These are phyloP conservation scores for Myrmecobius fasciatus DNA, from an alignment of 2,113 vertebrate genomes.

Conservation along the genomic window DNA sequence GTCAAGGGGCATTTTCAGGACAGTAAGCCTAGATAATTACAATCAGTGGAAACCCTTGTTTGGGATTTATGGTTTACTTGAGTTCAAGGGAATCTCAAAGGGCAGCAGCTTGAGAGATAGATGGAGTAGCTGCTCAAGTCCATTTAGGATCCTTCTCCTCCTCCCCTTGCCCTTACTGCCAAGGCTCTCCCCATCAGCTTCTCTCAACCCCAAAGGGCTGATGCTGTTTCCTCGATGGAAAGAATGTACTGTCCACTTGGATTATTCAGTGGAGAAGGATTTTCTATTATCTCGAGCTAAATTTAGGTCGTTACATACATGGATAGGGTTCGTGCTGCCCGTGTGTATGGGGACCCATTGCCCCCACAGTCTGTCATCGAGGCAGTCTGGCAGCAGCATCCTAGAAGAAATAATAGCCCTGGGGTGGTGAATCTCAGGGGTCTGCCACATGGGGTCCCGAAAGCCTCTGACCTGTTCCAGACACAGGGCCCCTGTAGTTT, in stretches of 20 bases:
- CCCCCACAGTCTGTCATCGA: neutral
- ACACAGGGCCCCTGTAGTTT: neutral
- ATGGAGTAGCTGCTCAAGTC: neutral
- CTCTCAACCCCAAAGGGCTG: neutral
- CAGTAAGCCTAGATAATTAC: neutral
- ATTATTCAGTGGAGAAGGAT: neutral
- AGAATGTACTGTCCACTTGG: neutral
- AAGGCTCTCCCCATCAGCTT: constrained; percentile 9
- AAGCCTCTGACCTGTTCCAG: neutral
- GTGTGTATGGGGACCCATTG: neutral
- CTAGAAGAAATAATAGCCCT: neutral
- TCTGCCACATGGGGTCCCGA: neutral
- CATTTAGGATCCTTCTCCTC: neutral
- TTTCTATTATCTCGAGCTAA: constrained; percentile 23
- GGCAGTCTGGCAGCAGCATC: neutral
- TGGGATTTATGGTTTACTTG: neutral
- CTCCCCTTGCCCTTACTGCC: neutral
- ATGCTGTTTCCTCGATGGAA: neutral
- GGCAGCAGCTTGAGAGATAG: neutral
- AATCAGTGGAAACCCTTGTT: neutral
- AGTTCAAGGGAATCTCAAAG: constrained; percentile 1
- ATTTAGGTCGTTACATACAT: neutral
- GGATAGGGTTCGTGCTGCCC: neutral
- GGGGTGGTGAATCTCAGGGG: neutral
- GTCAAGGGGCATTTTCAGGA: neutral